Evolutionary conservation across 2,797 vertebrate species (phyloP), one percentile per base, ranked within the genome.

Genomic region (Rallus crepitans): DNA sequence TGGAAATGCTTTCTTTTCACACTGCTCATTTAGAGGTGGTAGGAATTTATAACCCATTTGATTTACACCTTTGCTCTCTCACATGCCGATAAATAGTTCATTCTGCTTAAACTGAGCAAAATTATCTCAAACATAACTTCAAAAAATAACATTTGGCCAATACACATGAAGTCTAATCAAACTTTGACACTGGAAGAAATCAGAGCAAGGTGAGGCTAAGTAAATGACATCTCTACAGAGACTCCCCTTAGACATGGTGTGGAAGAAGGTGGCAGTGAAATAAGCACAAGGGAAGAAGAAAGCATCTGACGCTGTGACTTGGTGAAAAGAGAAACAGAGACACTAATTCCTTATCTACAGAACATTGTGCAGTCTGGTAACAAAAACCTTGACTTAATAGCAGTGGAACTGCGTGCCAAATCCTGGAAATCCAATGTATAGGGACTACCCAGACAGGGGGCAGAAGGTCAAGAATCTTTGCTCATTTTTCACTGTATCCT

Each of bases 391-490:
- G 13, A 80, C 7, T 60, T 69, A 68, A 76, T 15, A 56, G 2
- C 12, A 52, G 35, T 18, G 23, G 8, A 5, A 31, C 3, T 50
- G 5, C 18, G 9, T 21, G 23, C 7, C 42, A 80, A 12, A 50
- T 53, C 19, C 33, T 15, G 21, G 21, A 61, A 77, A 42, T 23
- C 15, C 24, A 30, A 0, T 4, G 19, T 7, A 0, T 3, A 12
- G 8, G 14, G 2, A 56, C 8, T 68, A 33, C 19, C 11, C 23
- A 63, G 33, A 3, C 27, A 59, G 63, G 53, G 11, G 25, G 11
- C 20, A 70, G 23, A 71, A 4, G 4, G 4, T 65, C 33, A 56
- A 15, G 33, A 93, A 39, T n/a, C 2, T 73, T 65, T 11, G 2
- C 2, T 77, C 3, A 6, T 57, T 70, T 93, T 40, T 60, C 23